These are phyloP conservation scores for Mycteria americana DNA, from an alignment of 2,797 vertebrate genomes.

Conservation along the genomic window DNA sequence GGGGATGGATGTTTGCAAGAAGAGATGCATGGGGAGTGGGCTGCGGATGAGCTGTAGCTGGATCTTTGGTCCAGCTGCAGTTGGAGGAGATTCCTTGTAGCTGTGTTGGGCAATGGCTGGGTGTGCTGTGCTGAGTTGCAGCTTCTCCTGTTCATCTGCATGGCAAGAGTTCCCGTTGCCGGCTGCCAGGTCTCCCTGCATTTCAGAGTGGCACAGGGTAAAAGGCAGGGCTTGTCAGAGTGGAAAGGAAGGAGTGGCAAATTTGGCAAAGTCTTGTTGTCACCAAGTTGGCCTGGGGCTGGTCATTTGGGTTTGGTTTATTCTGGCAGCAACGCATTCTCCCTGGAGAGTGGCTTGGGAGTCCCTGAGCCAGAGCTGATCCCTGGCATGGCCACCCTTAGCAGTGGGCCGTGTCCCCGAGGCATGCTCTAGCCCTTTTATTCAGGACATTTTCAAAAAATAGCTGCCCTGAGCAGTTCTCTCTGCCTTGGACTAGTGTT, in stretches of 20 bases:
- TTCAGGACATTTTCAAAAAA: not conserved
- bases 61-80: not conserved
- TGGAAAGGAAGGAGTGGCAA: not conserved
- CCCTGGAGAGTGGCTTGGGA: not conserved
- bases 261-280: not conserved
- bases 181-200: not conserved
- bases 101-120: not conserved
- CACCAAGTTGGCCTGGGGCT: not conserved
- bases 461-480: conserved; percentile 26
- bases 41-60: not conserved
- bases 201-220: not conserved
- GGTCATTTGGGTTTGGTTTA: not conserved
- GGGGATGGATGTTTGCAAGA: not conserved
- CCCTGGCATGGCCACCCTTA: not conserved
- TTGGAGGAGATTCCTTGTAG: not conserved
- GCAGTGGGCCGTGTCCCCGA: not conserved
- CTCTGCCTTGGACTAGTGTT: not conserved
- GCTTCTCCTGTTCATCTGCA: not conserved
- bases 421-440: not conserved
- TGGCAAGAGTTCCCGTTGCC: not conserved
- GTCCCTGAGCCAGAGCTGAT: not conserved
- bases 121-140: not conserved
- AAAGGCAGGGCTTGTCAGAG: not conserved
- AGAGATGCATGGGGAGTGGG: fast-evolving
- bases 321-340: not conserved